Conservation (phyloP, 2,888 invertebrate genomes). For the Eilema sororculum region DNA sequence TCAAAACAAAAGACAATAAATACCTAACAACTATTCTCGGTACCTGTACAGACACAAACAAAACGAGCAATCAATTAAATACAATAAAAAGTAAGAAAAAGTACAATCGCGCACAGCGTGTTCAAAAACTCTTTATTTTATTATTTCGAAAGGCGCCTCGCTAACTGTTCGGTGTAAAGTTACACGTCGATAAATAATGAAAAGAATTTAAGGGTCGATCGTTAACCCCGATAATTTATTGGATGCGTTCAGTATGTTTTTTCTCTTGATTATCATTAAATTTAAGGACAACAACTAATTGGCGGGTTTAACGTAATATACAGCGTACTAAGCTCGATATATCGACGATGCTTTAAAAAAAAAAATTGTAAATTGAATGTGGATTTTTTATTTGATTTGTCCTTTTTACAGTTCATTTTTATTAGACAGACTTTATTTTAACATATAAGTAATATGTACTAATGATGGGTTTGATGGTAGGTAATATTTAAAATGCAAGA, state of each 20-base stretch:
- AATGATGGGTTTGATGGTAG: no score
- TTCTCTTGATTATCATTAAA: slow-evolving; percentile 42
- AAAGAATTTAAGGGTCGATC: slow-evolving; percentile 47
- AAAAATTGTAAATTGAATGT: not conserved
- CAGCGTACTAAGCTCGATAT: not conserved
- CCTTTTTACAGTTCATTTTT: no score
- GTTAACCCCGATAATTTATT: slow-evolving; percentile 51
- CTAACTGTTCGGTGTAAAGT: slow-evolving; percentile 43
- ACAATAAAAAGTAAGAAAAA: slow-evolving; percentile 26
- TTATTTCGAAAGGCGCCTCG: slow-evolving; percentile 37
- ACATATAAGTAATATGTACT: no score
- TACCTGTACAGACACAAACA: slow-evolving; percentile 12
- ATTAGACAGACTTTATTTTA: no score
- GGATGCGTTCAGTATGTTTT: slow-evolving; percentile 30
- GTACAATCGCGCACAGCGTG: slow-evolving; percentile 36
- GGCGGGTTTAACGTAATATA: slow-evolving; percentile 24
- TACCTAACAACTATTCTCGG: slow-evolving; percentile 7
- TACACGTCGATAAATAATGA: slow-evolving; percentile 53
- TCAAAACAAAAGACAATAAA: not conserved
- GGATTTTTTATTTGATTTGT: no score
- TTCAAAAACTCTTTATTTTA: slow-evolving; percentile 25
- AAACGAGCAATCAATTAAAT: slow-evolving; percentile 31
- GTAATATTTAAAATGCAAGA: no score
- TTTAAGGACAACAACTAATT: slow-evolving; percentile 39
- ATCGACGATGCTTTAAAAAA: not conserved